Evolutionary conservation across 2,113 vertebrate genomes (phyloP).

Genomic region (Siniperca knerii): DNA sequence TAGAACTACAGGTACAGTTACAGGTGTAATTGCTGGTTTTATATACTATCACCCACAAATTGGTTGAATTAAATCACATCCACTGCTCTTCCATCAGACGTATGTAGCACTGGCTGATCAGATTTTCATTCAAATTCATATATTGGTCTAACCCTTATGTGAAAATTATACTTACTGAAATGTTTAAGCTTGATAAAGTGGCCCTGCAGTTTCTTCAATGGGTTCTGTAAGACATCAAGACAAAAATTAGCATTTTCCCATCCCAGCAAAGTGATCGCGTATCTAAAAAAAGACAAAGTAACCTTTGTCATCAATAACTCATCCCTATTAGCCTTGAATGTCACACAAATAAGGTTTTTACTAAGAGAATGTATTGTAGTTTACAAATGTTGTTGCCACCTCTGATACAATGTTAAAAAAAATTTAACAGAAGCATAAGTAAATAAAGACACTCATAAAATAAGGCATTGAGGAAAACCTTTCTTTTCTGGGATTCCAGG

Average conservation of each 20-base stretch:
- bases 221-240: constrained; percentile 76
- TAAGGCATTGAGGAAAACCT: not conserved
- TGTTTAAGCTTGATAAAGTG: constrained; percentile 85
- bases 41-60: not conserved
- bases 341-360: not conserved
- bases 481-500: not conserved
- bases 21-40: not conserved
- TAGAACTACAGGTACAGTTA: too few relatives aligned
- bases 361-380: not conserved
- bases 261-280: not conserved
- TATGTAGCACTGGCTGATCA: too few relatives aligned
- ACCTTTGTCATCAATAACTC: not conserved
- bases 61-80: not conserved
- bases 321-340: not conserved
- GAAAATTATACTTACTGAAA: constrained; percentile 63
- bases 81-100: not conserved
- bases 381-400: not conserved
- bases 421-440: too few relatives aligned
- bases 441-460: not conserved
- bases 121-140: not conserved
- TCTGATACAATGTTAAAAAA: not conserved
- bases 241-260: not conserved
- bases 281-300: not conserved
- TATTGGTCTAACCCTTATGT: not conserved
- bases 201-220: constrained; percentile 86